Conservation (phyloP, 2,888 invertebrate genomes). For the Abrostola tripartita region DNA sequence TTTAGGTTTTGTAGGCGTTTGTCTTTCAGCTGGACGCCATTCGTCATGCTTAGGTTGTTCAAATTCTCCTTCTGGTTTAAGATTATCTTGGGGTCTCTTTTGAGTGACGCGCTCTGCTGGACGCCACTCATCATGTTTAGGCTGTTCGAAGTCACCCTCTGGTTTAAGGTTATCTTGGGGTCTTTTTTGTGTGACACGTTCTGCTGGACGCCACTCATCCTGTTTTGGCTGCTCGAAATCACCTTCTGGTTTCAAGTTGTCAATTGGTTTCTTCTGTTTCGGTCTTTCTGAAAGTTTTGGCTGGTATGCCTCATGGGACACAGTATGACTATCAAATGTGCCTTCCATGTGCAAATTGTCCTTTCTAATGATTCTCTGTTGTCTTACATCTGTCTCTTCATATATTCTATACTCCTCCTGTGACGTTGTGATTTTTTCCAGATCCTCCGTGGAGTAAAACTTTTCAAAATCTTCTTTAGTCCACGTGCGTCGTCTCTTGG, state of each 20-base stretch:
- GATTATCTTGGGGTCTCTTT: slow-evolving; percentile 36
- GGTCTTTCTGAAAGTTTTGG: slow-evolving; percentile 81
- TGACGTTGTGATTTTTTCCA: slow-evolving; percentile 89
- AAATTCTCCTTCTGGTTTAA: slow-evolving; percentile 33
- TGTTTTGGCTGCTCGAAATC: slow-evolving; percentile 46
- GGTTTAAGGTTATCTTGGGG: slow-evolving; percentile 42
- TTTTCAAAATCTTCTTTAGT: slow-evolving; percentile 92
- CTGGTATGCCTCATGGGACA: slow-evolving; percentile 74
- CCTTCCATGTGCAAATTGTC: slow-evolving; percentile 88
- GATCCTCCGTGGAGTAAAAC: slow-evolving; percentile 89
- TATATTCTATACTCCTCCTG: slow-evolving; percentile 90
- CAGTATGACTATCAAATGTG: slow-evolving; percentile 83
- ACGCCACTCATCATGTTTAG: slow-evolving; percentile 29
- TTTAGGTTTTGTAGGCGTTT: slow-evolving; percentile 52
- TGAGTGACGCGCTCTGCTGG: slow-evolving; percentile 25
- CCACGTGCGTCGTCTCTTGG: slow-evolving; percentile 90
- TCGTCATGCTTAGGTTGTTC: slow-evolving; percentile 25
- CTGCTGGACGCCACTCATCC: slow-evolving; percentile 46
- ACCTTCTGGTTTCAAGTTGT: slow-evolving; percentile 42
- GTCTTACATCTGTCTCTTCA: slow-evolving; percentile 87
- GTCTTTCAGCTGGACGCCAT: slow-evolving; percentile 33
- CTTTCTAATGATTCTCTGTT: slow-evolving; percentile 74
- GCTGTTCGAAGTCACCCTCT: slow-evolving; percentile 34
- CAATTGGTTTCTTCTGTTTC: slow-evolving; percentile 68
- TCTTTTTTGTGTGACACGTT: slow-evolving; percentile 20